Evolutionary conservation across 1,140 invertebrate genomes (phyloP).

Genomic region (Formica selysi): DNA sequence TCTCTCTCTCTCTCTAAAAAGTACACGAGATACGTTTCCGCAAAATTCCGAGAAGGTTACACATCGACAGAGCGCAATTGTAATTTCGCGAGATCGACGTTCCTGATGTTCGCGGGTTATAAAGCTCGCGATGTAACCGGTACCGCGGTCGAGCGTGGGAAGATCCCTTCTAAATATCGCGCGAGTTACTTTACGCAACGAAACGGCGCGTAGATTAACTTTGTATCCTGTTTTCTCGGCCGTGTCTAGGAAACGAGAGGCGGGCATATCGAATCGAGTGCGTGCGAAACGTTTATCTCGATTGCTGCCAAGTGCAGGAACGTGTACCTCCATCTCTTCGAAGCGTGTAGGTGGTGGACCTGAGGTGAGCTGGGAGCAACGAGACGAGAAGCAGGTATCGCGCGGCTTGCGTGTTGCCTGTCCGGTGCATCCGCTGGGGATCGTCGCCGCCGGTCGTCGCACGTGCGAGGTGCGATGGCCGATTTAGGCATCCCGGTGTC

Average conservation of each 20-base stretch:
- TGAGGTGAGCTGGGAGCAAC: constrained; percentile 50
- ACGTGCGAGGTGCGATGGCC: constrained; percentile 45
- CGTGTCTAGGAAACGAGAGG: constrained; percentile 62
- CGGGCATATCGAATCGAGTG: constrained; percentile 61
- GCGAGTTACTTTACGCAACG: constrained; percentile 42
- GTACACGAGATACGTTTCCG: not conserved
- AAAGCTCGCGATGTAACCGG: constrained; percentile 50
- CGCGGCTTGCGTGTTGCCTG: constrained; percentile 16
- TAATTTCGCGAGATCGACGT: constrained; percentile 49
- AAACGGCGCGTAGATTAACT: constrained; percentile 50
- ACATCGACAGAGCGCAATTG: constrained; percentile 1
- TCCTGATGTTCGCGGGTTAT: constrained; percentile 26
- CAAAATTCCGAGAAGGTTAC: constrained; percentile 1
- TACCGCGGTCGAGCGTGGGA: constrained; percentile 54
- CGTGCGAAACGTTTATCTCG: constrained; percentile 65
- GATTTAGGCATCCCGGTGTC: constrained; percentile 49
- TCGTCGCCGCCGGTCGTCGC: constrained; percentile 52
- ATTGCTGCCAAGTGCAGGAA: constrained; percentile 66
- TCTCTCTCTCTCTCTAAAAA: no score
- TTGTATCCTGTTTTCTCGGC: constrained; percentile 62
- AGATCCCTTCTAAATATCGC: constrained; percentile 59
- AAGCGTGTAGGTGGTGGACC: constrained; percentile 39
- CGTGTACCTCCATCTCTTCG: constrained; percentile 48
- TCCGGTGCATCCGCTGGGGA: constrained; percentile 32
- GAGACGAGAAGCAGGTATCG: constrained; percentile 48